phyloP scores from a whole-genome alignment of 2,797 vertebrate genomes.

The Florisuga fusca region DNA sequence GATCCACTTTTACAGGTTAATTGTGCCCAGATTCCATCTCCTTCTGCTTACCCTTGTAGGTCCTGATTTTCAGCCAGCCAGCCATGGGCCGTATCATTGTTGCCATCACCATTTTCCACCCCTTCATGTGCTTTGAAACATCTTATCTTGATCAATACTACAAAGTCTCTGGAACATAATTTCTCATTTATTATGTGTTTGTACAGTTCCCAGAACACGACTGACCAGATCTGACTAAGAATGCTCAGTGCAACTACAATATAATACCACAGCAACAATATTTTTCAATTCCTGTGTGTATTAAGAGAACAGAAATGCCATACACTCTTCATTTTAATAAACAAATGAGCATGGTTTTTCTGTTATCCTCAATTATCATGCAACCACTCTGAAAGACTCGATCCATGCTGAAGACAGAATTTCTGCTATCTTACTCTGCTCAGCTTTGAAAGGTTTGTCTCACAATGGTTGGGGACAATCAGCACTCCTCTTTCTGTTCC shows the following conservation, averaged over 20 bases:
- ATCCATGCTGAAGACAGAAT: background rate
- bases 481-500: background rate
- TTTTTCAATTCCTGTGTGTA: background rate
- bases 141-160: background rate
- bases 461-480: background rate
- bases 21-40: background rate
- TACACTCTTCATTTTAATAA: background rate
- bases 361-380: background rate
- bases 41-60: background rate
- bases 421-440: background rate
- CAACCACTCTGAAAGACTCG: background rate
- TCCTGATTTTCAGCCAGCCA: background rate
- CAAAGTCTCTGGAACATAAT: background rate
- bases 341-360: background rate
- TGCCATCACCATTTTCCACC: background rate
- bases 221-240: background rate
- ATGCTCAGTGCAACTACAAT: background rate
- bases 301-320: background rate
- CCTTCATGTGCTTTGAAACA: background rate
- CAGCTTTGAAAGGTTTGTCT: background rate
- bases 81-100: background rate
- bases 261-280: background rate
- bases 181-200: background rate
- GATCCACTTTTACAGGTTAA: background rate
- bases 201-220: background rate